Evolutionary conservation across 2,113 vertebrate species (phyloP).

Genomic region (Conger conger): DNA sequence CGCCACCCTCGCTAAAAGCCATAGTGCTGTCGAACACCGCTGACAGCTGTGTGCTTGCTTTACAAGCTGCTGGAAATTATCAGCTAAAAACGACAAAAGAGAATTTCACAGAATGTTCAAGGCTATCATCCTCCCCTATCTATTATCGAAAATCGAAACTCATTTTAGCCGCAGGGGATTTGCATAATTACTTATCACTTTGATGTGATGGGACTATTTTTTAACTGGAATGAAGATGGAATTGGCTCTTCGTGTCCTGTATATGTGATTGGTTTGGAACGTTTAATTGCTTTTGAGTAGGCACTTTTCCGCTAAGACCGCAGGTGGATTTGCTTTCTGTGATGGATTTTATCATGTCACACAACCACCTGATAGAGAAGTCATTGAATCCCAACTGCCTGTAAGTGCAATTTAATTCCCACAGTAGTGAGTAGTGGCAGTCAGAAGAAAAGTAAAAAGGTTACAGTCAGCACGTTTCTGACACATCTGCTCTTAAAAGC

Average conservation of each 20-base stretch:
- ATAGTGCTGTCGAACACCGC: slow-evolving; percentile 1
- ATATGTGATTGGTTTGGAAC: background rate
- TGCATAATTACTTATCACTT: background rate
- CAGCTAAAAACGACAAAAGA: background rate
- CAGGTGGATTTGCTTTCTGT: background rate
- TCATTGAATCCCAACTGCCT: slow-evolving; percentile 21
- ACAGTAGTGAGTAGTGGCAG: background rate
- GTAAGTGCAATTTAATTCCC: slow-evolving; percentile 52
- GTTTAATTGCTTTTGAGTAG: background rate
- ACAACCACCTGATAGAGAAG: background rate
- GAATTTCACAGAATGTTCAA: background rate
- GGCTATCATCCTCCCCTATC: background rate
- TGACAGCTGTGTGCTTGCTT: background rate
- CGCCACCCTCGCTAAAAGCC: slow-evolving; percentile 35
- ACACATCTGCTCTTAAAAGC: background rate
- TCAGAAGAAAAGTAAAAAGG: background rate
- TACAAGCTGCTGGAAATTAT: background rate
- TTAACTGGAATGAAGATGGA: background rate
- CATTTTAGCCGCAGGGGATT: background rate
- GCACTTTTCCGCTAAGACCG: background rate
- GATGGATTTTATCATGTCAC: background rate
- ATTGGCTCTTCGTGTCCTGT: background rate
- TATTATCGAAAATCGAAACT: background rate
- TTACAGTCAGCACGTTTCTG: background rate
- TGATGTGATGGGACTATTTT: background rate